Conservation (phyloP, 2,113 vertebrate genomes). For the Vireo altiloquus region DNA sequence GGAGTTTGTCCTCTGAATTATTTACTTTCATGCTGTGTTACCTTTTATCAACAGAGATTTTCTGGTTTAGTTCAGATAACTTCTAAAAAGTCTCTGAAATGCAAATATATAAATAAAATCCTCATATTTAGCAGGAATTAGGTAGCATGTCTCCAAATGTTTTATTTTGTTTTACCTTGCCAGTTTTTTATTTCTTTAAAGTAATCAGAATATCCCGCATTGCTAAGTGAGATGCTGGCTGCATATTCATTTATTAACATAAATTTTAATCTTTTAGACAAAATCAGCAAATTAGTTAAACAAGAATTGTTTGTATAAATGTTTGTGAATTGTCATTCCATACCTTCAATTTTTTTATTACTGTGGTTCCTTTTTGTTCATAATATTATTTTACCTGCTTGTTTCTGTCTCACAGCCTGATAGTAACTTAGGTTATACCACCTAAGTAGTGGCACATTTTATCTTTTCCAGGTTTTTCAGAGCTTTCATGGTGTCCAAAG, state of each 20-base stretch:
- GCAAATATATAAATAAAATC: not conserved
- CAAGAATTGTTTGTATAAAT: not conserved
- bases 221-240: not conserved
- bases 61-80: not conserved
- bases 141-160: not conserved
- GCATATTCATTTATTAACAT: not conserved
- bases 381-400: not conserved
- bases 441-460: not conserved
- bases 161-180: not conserved
- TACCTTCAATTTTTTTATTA: not conserved
- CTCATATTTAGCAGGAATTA: not conserved
- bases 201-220: not conserved
- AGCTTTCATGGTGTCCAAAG: not conserved
- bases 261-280: not conserved
- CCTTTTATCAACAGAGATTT: not conserved
- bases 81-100: not conserved
- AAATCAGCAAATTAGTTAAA: not conserved
- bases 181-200: not conserved
- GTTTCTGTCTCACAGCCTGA: not conserved
- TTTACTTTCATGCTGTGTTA: not conserved
- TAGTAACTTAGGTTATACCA: not conserved
- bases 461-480: not conserved
- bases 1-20: not conserved
- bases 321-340: not conserved
- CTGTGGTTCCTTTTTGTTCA: not conserved